Evolutionary conservation across 2,113 vertebrate genomes (phyloP), one percentile per base, ranked within the genome.

Genomic region (Tetrax tetrax): DNA sequence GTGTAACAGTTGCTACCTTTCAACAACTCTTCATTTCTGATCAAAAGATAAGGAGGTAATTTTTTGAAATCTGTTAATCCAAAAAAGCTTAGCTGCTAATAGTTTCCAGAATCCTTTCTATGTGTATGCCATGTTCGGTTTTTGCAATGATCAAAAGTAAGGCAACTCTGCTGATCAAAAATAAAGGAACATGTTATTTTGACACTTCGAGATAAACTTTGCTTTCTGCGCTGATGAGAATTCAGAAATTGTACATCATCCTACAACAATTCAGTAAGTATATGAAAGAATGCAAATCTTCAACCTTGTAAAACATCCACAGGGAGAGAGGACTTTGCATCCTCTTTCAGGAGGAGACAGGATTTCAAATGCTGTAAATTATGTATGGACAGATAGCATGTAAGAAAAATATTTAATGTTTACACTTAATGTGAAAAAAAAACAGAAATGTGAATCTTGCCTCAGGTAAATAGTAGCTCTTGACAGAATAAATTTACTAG

Each of bases 1-100:
- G 97, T 38, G 35, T 92, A 98, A 97, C 95, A 97, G 95, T 97
- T 97, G 94, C 95, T 97, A 98, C 96, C 97, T 97, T 96, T 97
- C 97, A 97, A 98, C 97, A 98, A 92, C 84, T 95, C 96, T 97
- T 98, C 97, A 98, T 80, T 98, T 91, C 94, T 97, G 87, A 97
- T 98, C 97, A 96, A 95, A 92, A 93, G 92, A 96, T 92, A 97
- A 97, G 92, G 94, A 98, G 97, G 94, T 96, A 95, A 92, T 74
- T 97, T 97, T 95, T 50, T 96, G 65, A 98, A 97, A 97, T 97
- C 86, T 92, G 97, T 97, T 97, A 96, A 97, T 97, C 97, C 82
- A 70, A 95, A 97, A 96, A 95, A 95, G 70, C 89, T 97, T 97
- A 95, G 96, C 95, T 97, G 86, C 95, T 98, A 97, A 97, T 96